Conservation (phyloP, 2,797 vertebrate species). For the Melanotaenia nigrans region DNA sequence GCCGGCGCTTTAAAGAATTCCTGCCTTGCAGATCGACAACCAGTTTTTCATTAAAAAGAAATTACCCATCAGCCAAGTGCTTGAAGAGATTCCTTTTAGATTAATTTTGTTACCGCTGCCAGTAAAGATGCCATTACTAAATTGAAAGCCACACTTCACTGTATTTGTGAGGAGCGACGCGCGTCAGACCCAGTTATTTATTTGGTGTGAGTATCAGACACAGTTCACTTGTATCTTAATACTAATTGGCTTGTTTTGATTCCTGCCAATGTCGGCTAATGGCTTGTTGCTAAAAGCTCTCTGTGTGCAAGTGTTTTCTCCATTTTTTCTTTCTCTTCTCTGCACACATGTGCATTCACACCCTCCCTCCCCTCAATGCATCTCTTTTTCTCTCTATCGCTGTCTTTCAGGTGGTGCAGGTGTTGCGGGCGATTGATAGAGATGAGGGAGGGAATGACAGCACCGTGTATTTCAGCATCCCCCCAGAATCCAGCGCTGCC, state of each 20-base stretch:
- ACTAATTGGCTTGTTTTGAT: slow-evolving; percentile 75
- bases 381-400: slow-evolving; percentile 66
- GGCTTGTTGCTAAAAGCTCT: slow-evolving; percentile 59
- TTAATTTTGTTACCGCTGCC: slow-evolving; percentile 64
- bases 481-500: slow-evolving; percentile 81
- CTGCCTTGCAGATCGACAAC: slow-evolving; percentile 47
- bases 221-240: slow-evolving; percentile 38
- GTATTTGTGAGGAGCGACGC: slow-evolving; percentile 34
- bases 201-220: slow-evolving; percentile 46
- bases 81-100: slow-evolving; percentile 53
- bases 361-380: slow-evolving; percentile 19
- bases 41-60: slow-evolving; percentile 65
- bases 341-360: slow-evolving; percentile 8
- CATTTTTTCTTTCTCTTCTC: slow-evolving; percentile 36
- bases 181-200: slow-evolving; percentile 50
- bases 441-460: slow-evolving; percentile 89
- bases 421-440: slow-evolving; percentile 89
- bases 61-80: slow-evolving; percentile 59
- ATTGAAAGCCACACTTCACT: slow-evolving; percentile 55
- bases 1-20: slow-evolving; percentile 48
- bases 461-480: slow-evolving; percentile 89
- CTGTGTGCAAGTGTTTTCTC: slow-evolving; percentile 53
- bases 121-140: slow-evolving; percentile 45
- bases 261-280: slow-evolving; percentile 62
- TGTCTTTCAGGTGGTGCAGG: slow-evolving; percentile 89